Evolutionary conservation across 2,888 invertebrate species (phyloP).

Genomic region (Orchesella flavescens): DNA sequence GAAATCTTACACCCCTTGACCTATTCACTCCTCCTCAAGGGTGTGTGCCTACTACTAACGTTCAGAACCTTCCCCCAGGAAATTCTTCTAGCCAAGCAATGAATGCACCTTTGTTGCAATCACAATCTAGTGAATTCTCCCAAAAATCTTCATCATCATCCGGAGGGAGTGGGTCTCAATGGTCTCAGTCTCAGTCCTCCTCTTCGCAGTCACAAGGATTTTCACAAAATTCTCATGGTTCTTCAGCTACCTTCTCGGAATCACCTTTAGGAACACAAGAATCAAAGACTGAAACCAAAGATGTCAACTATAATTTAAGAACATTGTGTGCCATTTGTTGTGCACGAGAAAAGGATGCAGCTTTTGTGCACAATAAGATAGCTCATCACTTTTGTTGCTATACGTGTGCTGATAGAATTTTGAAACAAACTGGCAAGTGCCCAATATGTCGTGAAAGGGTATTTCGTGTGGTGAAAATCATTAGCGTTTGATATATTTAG

Average conservation of each 20-base stretch:
- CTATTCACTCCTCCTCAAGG: constrained; percentile 7
- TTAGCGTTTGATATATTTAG: constrained; percentile 8
- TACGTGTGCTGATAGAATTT: constrained; percentile 66
- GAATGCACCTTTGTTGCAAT: constrained; percentile 8
- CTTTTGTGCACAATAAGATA: constrained; percentile 70
- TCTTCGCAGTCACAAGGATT: not conserved
- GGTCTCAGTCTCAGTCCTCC: constrained; percentile 5
- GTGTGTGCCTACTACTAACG: not conserved
- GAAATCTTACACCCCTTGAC: constrained; percentile 26
- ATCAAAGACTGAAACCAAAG: not conserved
- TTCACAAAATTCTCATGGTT: not conserved
- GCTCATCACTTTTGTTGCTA: constrained; percentile 67
- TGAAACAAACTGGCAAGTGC: constrained; percentile 67
- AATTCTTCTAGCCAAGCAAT: not conserved
- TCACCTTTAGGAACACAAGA: not conserved
- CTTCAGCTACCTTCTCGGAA: not conserved
- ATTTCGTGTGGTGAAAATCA: constrained; percentile 67
- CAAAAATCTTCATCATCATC: constrained; percentile 8
- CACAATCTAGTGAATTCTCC: constrained; percentile 17
- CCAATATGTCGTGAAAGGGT: constrained; percentile 68
- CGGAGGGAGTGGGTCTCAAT: not conserved
- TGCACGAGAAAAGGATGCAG: constrained; percentile 65
- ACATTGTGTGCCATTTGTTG: constrained; percentile 60
- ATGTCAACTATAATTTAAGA: not conserved
- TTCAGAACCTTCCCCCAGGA: not conserved